Evolutionary conservation across 2,888 invertebrate genomes (phyloP), one percentile per base, ranked within the genome.

Genomic region (Chrysopilus asiliformis): DNA sequence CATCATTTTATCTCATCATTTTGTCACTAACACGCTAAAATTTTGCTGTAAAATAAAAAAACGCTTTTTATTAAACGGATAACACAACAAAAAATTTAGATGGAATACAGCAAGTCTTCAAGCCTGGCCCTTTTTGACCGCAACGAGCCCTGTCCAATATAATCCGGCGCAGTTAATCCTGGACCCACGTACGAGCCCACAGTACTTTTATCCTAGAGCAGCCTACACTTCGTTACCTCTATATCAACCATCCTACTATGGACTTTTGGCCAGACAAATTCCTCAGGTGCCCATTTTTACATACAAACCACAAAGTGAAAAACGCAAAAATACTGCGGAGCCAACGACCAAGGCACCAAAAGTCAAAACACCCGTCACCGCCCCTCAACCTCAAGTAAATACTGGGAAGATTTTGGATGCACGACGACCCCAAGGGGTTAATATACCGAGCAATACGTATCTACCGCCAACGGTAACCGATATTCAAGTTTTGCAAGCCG

Each of bases 71-170:
- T n/a, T n/a, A n/a, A n/a, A n/a, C n/a, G n/a, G n/a, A n/a, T n/a
- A 22, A 22, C 7, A 22, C 7, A 22, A 22, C 22, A 22, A 22
- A 22, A 22, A 22, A 22, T 34, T 29, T 39, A 49, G 51, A 46
- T 57, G 60, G 59, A 52, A 51, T 45, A 52, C 53, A 34, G 42
- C 55, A 38, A 54, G 49, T 42, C 33, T 58, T 22, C 51, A 53
- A 40, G 40, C 48, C 31, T 61, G 61, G 62, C 57, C 59, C 26
- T 43, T 40, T 18, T 24, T 38, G 9, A 24, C 30, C 8, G 25
- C 41, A 5, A 31, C 32, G 10, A 29, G 29, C 22, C 19, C 38
- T 14, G 17, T 39, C 12, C 32, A 26, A 35, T 5, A 27, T 5
- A 31, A 22, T 20, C 32, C 27, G 15, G 16, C 31, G 10, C 38